Evolutionary conservation across 2,113 vertebrate genomes (phyloP).

Genomic region (Eclectus roratus): DNA sequence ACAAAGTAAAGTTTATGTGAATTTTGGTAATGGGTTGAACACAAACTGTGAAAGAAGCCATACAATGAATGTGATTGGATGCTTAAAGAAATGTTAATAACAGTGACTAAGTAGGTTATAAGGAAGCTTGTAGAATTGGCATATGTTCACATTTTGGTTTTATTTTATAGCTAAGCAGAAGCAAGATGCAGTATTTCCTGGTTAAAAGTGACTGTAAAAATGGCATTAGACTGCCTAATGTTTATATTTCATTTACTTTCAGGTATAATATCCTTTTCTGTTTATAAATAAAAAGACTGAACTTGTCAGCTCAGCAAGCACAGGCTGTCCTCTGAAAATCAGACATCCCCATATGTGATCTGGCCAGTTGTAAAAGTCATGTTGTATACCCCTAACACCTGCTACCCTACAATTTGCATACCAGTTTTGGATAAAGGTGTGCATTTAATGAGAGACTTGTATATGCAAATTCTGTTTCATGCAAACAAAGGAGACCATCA

Average conservation of each 20-base stretch:
- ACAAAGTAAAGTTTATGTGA: not conserved
- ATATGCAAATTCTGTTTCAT: not conserved
- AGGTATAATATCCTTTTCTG: not conserved
- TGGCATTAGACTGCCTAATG: not conserved
- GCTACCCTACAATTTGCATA: not conserved
- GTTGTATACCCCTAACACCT: not conserved
- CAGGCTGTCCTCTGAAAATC: not conserved
- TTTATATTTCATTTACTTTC: not conserved
- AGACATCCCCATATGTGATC: not conserved
- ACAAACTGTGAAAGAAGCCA: not conserved
- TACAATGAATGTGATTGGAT: not conserved
- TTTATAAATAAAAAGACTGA: not conserved
- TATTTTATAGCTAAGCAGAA: slow-evolving; percentile 2
- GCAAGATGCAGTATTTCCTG: not conserved
- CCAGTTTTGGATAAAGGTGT: not conserved
- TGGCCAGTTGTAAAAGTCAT: not conserved
- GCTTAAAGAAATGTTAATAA: not conserved
- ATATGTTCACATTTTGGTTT: not conserved
- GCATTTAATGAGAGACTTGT: not conserved
- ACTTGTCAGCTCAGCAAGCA: not conserved
- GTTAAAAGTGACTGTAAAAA: slow-evolving; percentile 15
- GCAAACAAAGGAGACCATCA: not conserved
- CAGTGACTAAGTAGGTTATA: not conserved
- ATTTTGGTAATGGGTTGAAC: not conserved
- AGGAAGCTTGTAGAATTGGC: not conserved